Evolutionary conservation across 2,888 invertebrate species (phyloP).

Genomic region (Athetis lepigone): DNA sequence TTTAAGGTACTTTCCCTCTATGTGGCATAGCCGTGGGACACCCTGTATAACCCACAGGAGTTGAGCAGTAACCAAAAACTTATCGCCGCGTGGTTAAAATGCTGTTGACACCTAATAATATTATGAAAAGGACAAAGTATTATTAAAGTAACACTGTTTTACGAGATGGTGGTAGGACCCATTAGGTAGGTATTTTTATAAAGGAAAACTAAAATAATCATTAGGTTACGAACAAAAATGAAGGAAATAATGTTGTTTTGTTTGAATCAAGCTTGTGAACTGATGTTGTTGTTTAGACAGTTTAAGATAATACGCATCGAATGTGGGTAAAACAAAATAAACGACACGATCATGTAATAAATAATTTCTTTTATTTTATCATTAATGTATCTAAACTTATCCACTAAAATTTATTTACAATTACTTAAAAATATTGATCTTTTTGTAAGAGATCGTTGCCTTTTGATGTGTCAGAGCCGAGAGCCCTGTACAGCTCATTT

Average conservation of each 20-base stretch:
- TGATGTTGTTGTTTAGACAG: not conserved
- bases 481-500: too few species aligned
- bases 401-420: slow-evolving; percentile 59
- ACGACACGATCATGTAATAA: slow-evolving; percentile 44
- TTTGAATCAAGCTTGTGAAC: not conserved
- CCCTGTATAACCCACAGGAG: too few species aligned
- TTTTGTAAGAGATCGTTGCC: slow-evolving; percentile 39
- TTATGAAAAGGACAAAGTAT: too few species aligned
- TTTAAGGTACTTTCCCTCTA: too few species aligned
- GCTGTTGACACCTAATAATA: too few species aligned
- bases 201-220: too few species aligned
- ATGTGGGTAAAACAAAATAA: slow-evolving; percentile 15
- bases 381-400: slow-evolving; percentile 42
- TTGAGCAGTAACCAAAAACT: too few species aligned
- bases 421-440: slow-evolving; percentile 36
- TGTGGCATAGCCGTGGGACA: too few species aligned
- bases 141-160: not conserved
- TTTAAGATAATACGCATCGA: not conserved
- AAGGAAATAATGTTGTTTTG: not conserved
- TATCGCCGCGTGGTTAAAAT: too few species aligned
- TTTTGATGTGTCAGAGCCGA: slow-evolving; percentile 16
- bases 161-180: not conserved
- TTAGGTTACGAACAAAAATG: not conserved
- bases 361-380: slow-evolving; percentile 55
- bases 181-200: not conserved